phyloP scores from a whole-genome alignment of 2,888 invertebrate species.

The Lottia scabra region DNA sequence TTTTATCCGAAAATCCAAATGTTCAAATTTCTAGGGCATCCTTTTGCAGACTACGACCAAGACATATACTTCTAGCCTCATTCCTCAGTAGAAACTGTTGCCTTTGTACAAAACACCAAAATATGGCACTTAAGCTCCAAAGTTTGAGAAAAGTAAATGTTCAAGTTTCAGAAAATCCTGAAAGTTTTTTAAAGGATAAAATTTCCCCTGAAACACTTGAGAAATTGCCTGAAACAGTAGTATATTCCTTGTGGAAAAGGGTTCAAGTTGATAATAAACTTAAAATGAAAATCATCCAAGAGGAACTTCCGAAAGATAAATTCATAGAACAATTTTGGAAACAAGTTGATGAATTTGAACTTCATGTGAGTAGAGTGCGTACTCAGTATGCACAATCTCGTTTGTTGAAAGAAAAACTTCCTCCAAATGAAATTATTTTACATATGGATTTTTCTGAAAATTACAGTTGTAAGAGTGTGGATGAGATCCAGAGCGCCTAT shows the following conservation, averaged over 20 bases:
- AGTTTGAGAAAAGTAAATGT: neutral
- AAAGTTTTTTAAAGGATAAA: neutral
- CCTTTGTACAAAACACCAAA: neutral
- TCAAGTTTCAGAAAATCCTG: neutral
- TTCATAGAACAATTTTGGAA: neutral
- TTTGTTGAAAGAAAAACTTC: conserved; percentile 27
- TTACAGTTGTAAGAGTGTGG: conserved; percentile 23
- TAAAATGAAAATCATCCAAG: conserved; percentile 16
- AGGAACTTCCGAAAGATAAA: neutral
- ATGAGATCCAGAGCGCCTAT: conserved; percentile 37
- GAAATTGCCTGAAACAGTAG: too few species aligned
- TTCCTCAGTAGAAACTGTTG: neutral
- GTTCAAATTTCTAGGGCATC: neutral
- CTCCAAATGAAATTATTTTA: conserved; percentile 20
- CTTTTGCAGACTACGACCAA: neutral
- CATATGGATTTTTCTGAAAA: conserved; percentile 40
- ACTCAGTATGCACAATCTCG: conserved; percentile 26
- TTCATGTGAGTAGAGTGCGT: conserved; percentile 17
- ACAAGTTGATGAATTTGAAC: conserved; percentile 19
- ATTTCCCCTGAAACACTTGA: too few species aligned
- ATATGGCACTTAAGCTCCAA: neutral
- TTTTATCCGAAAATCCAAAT: neutral
- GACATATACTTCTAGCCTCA: neutral
- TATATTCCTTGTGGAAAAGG: conserved; percentile 19
- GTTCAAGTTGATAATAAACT: conserved; percentile 8